Evolutionary conservation across 2,797 vertebrate genomes (phyloP), one percentile per base, ranked within the genome.

Genomic region (Pristis pectinata): DNA sequence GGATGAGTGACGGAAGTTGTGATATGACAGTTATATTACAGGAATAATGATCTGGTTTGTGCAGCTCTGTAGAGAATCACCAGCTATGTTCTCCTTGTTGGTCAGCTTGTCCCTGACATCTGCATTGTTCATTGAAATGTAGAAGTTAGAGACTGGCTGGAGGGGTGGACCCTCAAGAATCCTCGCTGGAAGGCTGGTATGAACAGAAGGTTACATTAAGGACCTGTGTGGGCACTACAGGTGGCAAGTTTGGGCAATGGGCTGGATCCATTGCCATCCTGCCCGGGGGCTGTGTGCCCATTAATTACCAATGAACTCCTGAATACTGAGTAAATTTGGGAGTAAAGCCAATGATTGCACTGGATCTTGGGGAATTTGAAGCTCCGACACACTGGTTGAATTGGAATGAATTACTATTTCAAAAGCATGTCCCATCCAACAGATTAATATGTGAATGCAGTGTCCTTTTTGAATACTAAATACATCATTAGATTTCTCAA

Each of bases 401-500:
- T 56, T 76, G 70, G 91, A 67, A 37, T 70, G 61, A 67, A 41
- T 72, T 93, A 27, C 37, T 70, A 94, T 34, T 53, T 37, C 92
- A 94, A 76, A 34, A 53, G 44, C 27, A 56, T 91, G 17, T 67
- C 2, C 1, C 27, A 76, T n/a, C 49, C 70, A 94, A 19, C 70
- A 74, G 70, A 74, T 94, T 76, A 74, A 49, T 76, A 9, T 49
- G 30, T 74, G 30, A 94, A 53, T 93, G 37, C 10, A 93, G 44
- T 5, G 24, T 76, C 70, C 49, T 76, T 93, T 76, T 53, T 8
- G 44, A 94, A 94, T 74, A 94, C 30, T 94, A 76, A 94, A 74
- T 34, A 17, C 67, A 94, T 15, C 56, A 74, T 94, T n/a, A 94
- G 11, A 74, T 74, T 74, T 76, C 44, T 27, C 3, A 44, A 30